Evolutionary conservation across 2,888 invertebrate species (phyloP), one percentile per base, ranked within the genome.

Genomic region (Noctua pronuba): DNA sequence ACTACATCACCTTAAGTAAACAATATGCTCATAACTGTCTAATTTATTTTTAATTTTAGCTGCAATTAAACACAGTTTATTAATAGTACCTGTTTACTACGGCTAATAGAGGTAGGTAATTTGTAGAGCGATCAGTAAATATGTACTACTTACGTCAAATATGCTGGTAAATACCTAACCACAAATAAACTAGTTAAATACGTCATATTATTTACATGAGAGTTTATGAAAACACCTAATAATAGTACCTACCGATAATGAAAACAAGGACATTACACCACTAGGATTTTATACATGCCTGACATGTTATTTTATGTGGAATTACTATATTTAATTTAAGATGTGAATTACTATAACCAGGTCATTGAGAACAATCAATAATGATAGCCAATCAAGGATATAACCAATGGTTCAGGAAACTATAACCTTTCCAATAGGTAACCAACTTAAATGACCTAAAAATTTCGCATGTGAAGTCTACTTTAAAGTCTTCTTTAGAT

Each of bases 51-150:
- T 75, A 75, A 83, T 86, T 49, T 44, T 52, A 24, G 62, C 28
- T 66, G 65, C 58, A 62, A 82, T 82, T 77, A 82, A 75, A 77
- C 58, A 82, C 35, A 73, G 73, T 44, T 83, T 77, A 83, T 77
- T 62, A 31, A 31, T 67, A 35, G 73, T 38, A 73, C 44, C 66
- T 73, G 49, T 73, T 73, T 82, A 77, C 77, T 73, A 55, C 31
- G 49, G 46, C 44, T 82, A 35, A 52, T 58, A 49, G 46, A n/a
- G 64, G 58, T 49, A 67, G 52, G n/a, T 44, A 41, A 41, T 11
- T 11, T 69, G 16, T 85, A 68, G 60, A 71, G 65, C 69, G 55
- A 75, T 72, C 77, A 84, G 78, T 86, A 83, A 86, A 78, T 77
- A 80, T 58, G 58, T 72, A 41, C 7, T 41, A 67, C 60, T 73